These are phyloP conservation scores for Terrapene triunguis DNA, from an alignment of 2,113 vertebrate genomes.

Conservation along the genomic window DNA sequence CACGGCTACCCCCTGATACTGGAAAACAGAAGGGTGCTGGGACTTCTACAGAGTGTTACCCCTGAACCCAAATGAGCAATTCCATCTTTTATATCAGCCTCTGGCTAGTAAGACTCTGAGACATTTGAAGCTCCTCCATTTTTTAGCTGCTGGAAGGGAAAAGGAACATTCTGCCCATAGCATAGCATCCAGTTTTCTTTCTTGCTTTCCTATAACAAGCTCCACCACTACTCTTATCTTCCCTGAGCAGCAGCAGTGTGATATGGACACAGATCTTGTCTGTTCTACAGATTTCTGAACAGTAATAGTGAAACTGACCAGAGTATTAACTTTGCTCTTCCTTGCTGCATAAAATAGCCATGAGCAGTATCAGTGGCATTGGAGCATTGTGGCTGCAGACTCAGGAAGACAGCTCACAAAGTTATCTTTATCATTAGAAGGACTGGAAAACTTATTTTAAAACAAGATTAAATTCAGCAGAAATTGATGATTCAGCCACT, in stretches of 20 bases:
- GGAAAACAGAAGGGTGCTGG: neutral
- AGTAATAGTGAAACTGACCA: neutral
- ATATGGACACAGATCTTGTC: neutral
- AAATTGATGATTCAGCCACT: neutral
- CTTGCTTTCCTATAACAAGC: neutral
- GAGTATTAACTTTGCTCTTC: neutral
- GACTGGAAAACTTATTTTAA: neutral
- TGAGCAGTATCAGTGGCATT: neutral
- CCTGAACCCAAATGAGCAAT: neutral
- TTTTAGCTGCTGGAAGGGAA: neutral
- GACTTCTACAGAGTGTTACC: neutral
- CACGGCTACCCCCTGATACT: neutral
- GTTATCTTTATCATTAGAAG: neutral
- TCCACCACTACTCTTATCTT: neutral
- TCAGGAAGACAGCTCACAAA: neutral
- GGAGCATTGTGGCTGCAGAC: neutral
- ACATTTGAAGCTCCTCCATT: neutral
- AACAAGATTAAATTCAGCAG: neutral
- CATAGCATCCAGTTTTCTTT: neutral
- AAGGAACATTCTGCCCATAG: neutral
- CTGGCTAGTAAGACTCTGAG: neutral
- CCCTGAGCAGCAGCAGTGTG: neutral
- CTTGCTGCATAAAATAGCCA: neutral
- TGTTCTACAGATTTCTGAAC: neutral
- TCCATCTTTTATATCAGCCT: neutral